phyloP scores from a whole-genome alignment of 2,888 invertebrate genomes.

The Tetragonula carbonaria region DNA sequence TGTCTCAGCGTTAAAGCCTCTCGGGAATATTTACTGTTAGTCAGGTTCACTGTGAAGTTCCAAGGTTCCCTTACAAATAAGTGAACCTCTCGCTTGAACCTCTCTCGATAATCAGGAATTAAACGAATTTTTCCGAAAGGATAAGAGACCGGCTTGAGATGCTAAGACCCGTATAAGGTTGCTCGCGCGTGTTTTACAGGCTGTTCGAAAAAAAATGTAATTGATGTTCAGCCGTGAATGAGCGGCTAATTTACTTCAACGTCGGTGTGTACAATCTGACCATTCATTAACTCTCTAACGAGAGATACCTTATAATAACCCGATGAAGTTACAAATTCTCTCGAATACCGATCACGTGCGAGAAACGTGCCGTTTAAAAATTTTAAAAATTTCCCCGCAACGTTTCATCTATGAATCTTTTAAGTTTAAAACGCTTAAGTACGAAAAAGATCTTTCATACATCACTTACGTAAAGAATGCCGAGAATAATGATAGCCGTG shows the following conservation, averaged over 20 bases:
- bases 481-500: background rate
- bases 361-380: background rate
- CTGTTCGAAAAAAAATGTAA: slow-evolving; percentile 36
- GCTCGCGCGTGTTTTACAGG: slow-evolving; percentile 16
- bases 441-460: too few relatives aligned
- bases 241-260: slow-evolving; percentile 45
- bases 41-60: background rate
- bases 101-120: slow-evolving; percentile 38
- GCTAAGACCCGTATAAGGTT: slow-evolving; percentile 19
- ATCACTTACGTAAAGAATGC: background rate
- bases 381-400: background rate
- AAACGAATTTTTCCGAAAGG: slow-evolving; percentile 19
- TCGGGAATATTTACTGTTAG: slow-evolving; percentile 8
- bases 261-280: slow-evolving; percentile 15
- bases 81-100: slow-evolving; percentile 6
- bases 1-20: background rate
- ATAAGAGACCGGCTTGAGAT: slow-evolving; percentile 5
- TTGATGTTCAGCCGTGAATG: slow-evolving; percentile 45
- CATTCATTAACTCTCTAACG: slow-evolving; percentile 50
- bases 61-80: background rate
- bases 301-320: slow-evolving; percentile 28
- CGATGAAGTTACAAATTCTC: slow-evolving; percentile 13
- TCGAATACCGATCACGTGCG: slow-evolving; percentile 14
- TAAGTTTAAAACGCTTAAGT: background rate
- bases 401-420: background rate